Conservation (phyloP, 2,797 vertebrate species). For the Tokudaia tokunoshimensis region DNA sequence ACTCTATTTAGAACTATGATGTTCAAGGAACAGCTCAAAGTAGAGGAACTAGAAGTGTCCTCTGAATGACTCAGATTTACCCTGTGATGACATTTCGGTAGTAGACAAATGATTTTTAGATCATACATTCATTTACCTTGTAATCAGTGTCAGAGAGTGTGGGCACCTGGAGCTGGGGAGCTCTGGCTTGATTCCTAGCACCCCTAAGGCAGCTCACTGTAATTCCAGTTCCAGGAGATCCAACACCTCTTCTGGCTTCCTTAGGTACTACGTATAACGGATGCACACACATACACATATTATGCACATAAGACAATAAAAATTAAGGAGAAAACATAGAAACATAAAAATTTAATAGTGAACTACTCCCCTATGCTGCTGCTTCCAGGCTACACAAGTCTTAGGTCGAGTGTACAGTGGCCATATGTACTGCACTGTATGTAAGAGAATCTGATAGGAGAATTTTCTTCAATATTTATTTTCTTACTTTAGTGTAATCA, state of each 20-base stretch:
- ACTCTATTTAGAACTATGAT: neutral
- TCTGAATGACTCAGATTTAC: slow-evolving; percentile 52
- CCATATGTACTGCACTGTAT: neutral
- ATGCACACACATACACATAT: neutral
- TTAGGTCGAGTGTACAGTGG: neutral
- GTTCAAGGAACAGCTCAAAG: slow-evolving; percentile 2
- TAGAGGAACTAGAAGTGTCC: slow-evolving; percentile 2
- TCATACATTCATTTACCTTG: slow-evolving; percentile 35
- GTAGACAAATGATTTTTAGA: slow-evolving; percentile 17
- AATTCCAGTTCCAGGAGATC: neutral
- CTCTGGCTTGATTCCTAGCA: neutral
- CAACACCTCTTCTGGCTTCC: neutral
- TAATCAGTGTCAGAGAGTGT: slow-evolving; percentile 1
- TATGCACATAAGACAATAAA: neutral
- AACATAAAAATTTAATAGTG: neutral
- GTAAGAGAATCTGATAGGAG: neutral
- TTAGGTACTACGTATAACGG: neutral
- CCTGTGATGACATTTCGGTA: slow-evolving; percentile 28
- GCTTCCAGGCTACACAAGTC: neutral
- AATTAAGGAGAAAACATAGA: neutral
- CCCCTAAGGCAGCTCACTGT: neutral
- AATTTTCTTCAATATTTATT: slow-evolving; percentile 18
- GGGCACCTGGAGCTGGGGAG: too few relatives aligned
- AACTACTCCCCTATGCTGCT: neutral
- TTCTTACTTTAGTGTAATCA: slow-evolving; percentile 16